Evolutionary conservation across 2,888 invertebrate species (phyloP).

Genomic region (Oligia strigilis): DNA sequence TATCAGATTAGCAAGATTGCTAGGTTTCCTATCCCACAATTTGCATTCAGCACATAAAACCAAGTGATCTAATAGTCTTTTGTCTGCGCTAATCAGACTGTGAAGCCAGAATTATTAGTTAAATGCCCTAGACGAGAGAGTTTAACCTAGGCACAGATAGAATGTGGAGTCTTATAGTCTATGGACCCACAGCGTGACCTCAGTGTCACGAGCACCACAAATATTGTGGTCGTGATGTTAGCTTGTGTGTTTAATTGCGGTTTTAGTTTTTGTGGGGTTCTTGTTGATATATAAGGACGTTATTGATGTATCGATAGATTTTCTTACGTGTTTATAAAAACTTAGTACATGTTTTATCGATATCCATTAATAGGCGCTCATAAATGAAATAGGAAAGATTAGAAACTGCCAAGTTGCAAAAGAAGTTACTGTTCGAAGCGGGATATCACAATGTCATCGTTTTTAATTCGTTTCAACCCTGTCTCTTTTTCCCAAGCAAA

Average conservation of each 20-base stretch:
- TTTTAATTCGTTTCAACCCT: background rate
- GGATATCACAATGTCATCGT: background rate
- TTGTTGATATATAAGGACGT: conserved; percentile 16
- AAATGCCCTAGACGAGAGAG: conserved; percentile 82
- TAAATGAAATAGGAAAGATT: conserved; percentile 18
- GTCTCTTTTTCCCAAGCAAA: background rate
- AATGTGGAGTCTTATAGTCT: conserved; percentile 75
- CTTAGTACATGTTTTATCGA: background rate
- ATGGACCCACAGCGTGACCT: conserved; percentile 79
- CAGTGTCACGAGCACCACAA: conserved; percentile 81
- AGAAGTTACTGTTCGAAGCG: background rate
- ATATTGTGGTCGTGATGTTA: conserved; percentile 80
- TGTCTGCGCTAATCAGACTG: conserved; percentile 56
- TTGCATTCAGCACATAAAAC: conserved; percentile 23
- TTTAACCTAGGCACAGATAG: conserved; percentile 84
- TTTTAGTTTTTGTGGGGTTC: conserved; percentile 28
- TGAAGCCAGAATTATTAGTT: conserved; percentile 65
- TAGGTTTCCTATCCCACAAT: conserved; percentile 17
- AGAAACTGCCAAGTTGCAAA: conserved; percentile 7
- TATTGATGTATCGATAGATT: background rate
- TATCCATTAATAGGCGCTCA: background rate
- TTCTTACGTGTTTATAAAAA: background rate
- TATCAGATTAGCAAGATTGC: conserved; percentile 17
- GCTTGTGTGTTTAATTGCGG: conserved; percentile 69
- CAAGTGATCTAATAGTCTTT: conserved; percentile 26